Percentiles rank a stretch among this genome's conserved stretches.
Evolutionary conservation across 2,797 vertebrate genomes (phyloP).

Genomic region (Galago senegalensis): DNA sequence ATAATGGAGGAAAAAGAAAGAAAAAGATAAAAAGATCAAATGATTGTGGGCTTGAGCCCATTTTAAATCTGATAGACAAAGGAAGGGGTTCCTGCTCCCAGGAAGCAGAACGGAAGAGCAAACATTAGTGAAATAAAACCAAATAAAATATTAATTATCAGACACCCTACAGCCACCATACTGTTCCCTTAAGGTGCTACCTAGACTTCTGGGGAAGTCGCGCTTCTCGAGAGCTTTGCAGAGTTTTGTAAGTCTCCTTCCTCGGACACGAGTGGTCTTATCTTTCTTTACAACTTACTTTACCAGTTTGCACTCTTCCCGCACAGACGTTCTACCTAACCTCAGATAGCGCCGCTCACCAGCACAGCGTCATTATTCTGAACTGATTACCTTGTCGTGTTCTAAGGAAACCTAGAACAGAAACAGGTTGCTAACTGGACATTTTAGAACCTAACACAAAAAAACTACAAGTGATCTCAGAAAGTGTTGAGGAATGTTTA

Average conservation of each 20-base stretch:
- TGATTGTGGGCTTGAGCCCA: background rate
- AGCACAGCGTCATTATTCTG: constrained; percentile 48
- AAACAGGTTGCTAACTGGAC: constrained; percentile 63
- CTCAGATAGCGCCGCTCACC: background rate
- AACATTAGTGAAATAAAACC: constrained; percentile 54
- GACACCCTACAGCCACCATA: background rate
- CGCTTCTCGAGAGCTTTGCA: background rate
- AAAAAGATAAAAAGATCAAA: constrained; percentile 33
- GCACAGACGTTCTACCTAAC: constrained; percentile 84
- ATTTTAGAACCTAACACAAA: constrained; percentile 79
- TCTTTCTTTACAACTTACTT: constrained; percentile 78
- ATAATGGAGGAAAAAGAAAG: background rate
- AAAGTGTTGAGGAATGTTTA: constrained; percentile 71
- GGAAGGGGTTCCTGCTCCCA: background rate
- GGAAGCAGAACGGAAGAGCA: constrained; percentile 5
- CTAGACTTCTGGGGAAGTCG: background rate
- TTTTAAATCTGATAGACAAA: constrained; percentile 24
- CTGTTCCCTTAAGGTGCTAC: constrained; percentile 24
- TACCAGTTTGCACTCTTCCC: constrained; percentile 69
- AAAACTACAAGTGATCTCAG: constrained; percentile 45
- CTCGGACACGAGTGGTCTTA: constrained; percentile 73
- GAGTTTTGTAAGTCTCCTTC: constrained; percentile 15
- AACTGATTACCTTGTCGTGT: constrained; percentile 77
- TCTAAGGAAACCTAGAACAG: constrained; percentile 78
- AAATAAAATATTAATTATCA: constrained; percentile 25